Conservation (phyloP, 2,113 vertebrate species). For the Platysternon megacephalum region DNA sequence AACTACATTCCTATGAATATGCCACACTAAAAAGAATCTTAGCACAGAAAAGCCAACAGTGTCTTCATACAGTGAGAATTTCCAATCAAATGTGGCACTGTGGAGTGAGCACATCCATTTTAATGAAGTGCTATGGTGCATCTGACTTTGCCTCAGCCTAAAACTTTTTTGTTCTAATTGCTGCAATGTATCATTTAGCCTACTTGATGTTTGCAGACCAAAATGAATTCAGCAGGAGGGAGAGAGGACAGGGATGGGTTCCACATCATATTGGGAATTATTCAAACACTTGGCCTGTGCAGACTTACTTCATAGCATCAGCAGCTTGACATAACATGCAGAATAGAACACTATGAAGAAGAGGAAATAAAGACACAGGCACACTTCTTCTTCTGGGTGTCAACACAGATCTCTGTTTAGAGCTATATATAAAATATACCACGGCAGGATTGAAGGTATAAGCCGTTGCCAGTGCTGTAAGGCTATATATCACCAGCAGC, state of each 20-base stretch:
- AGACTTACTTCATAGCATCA: neutral
- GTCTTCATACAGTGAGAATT: neutral
- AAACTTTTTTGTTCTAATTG: neutral
- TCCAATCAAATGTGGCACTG: neutral
- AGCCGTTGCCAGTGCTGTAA: neutral
- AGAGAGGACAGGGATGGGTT: neutral
- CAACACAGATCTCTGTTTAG: neutral
- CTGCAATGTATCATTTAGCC: neutral
- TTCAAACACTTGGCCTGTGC: neutral
- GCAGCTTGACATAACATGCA: neutral
- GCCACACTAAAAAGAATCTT: neutral
- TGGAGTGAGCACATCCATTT: slow-evolving; percentile 13
- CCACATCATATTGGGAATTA: neutral
- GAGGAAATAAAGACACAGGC: neutral
- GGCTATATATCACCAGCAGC: neutral
- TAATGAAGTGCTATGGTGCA: neutral
- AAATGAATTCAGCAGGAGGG: neutral
- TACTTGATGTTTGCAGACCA: slow-evolving; percentile 4
- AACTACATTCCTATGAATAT: neutral
- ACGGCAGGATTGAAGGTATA: neutral
- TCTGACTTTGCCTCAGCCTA: neutral
- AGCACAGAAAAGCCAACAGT: slow-evolving; percentile 12
- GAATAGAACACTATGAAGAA: neutral
- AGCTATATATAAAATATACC: neutral
- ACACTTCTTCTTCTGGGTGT: neutral